Conservation (phyloP, 2,113 vertebrate genomes). For the Jaculus jaculus region DNA sequence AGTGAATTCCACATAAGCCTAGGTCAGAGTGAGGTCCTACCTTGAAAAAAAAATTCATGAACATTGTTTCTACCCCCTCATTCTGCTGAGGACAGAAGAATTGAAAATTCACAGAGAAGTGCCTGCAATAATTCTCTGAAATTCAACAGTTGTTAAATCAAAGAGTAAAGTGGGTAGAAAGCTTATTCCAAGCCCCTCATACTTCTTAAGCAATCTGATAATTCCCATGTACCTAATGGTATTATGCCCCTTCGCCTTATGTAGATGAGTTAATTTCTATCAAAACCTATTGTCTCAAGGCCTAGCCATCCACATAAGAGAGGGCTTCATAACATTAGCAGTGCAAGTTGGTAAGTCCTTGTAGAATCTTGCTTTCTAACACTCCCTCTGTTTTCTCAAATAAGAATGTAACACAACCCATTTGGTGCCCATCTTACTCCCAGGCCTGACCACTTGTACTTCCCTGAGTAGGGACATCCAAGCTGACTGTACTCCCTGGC, state of each 20-base stretch:
- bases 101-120: constrained; percentile 57
- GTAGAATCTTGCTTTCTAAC: not conserved
- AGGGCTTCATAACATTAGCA: not conserved
- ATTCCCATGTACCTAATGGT: not conserved
- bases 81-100: constrained; percentile 4
- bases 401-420: not conserved
- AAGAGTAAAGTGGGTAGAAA: not conserved
- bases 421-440: too few relatives aligned
- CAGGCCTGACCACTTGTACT: too few relatives aligned
- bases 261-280: constrained; percentile 42
- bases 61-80: constrained; percentile 13
- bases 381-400: not conserved
- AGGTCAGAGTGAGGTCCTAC: too few relatives aligned
- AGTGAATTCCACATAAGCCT: too few relatives aligned
- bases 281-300: not conserved
- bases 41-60: constrained; percentile 21
- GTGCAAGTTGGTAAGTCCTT: not conserved
- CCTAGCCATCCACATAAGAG: not conserved
- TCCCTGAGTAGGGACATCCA: too few relatives aligned
- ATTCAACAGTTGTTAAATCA: constrained; percentile 64
- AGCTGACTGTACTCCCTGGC: too few relatives aligned
- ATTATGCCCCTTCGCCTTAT: constrained; percentile 24
- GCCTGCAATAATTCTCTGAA: constrained; percentile 52
- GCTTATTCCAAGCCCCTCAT: not conserved
- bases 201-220: constrained; percentile 47